Evolutionary conservation across 2,797 vertebrate species (phyloP), one percentile per base, ranked within the genome.

Genomic region (Phaenicophaeus curvirostris): DNA sequence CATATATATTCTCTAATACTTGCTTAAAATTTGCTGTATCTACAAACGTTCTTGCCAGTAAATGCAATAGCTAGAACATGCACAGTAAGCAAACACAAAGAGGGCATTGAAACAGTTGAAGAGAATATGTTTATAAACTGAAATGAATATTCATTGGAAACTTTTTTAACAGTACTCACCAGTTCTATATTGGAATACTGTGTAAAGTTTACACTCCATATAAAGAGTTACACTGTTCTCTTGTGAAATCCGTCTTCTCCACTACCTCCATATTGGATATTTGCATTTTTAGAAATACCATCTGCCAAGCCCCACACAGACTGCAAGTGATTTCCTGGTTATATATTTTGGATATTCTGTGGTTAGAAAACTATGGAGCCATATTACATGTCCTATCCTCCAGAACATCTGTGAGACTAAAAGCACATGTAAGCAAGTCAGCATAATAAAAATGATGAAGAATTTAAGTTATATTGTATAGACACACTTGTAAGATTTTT

Each of bases 251-350:
- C 91, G 35, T 94, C 94, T 96, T 93, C 92, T 96, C 83, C 75
- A 61, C 93, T 96, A 71, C 94, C 94, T 97, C 96, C 95, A 96
- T 97, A 96, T 96, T 96, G 95, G 91, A 96, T 91, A 97, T 97
- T 96, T 96, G 95, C 95, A 96, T 96, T 97, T 96, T 97, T 96
- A 97, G 95, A 96, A 95, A 91, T 95, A 87, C 94, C 95, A 97
- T 96, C 95, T 97, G 94, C 95, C 95, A 96, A 97, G 85, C 95
- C 91, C 85, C 94, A 95, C 92, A 94, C 93, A 95, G 92, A 95
- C 93, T 94, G 95, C 78, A 76, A 96, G 89, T 95, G 96, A 97
- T 95, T 97, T 97, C 96, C 96, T 97, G 95, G 95, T 96, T 96
- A 96, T 96, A 90, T 96, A 97, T 95, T 96, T 94, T 96, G 94